phyloP scores from a whole-genome alignment of 2,113 vertebrate genomes.

The Hassar affinis region DNA sequence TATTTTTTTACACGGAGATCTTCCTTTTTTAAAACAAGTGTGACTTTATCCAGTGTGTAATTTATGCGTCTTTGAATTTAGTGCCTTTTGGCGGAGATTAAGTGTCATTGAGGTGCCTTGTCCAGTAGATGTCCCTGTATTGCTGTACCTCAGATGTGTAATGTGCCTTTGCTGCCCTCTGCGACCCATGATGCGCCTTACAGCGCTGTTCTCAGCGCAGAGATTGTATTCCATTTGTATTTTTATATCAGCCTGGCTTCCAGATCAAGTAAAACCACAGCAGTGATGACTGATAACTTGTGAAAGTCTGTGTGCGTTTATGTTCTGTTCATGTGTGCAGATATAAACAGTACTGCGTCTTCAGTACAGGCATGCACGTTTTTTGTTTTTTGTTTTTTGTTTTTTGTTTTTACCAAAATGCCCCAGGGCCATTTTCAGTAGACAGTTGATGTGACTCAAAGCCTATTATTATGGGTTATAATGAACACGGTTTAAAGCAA shows the following conservation, averaged over 20 bases:
- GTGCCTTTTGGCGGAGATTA: neutral
- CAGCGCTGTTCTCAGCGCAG: neutral
- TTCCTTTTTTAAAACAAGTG: no score
- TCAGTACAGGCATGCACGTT: neutral
- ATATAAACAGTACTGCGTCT: neutral
- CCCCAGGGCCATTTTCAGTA: neutral
- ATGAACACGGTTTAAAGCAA: neutral
- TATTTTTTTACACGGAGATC: no score
- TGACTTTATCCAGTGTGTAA: no score
- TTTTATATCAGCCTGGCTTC: neutral
- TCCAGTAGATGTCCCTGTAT: slow-evolving; percentile 52
- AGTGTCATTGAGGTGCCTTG: neutral
- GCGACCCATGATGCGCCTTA: neutral
- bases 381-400: no score
- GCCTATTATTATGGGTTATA: slow-evolving; percentile 7
- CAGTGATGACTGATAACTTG: neutral
- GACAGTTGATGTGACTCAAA: neutral
- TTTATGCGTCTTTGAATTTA: no score
- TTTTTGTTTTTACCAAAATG: neutral
- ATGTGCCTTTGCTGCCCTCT: slow-evolving; percentile 24
- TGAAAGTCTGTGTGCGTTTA: neutral
- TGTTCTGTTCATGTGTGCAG: neutral
- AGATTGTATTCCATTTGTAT: no score
- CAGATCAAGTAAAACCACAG: slow-evolving; percentile 27
- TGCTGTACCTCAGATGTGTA: neutral